Percentiles rank a stretch among this genome's conserved stretches.
Conservation (phyloP, 1,140 invertebrate species). For the Zeugodacus cucurbitae region DNA sequence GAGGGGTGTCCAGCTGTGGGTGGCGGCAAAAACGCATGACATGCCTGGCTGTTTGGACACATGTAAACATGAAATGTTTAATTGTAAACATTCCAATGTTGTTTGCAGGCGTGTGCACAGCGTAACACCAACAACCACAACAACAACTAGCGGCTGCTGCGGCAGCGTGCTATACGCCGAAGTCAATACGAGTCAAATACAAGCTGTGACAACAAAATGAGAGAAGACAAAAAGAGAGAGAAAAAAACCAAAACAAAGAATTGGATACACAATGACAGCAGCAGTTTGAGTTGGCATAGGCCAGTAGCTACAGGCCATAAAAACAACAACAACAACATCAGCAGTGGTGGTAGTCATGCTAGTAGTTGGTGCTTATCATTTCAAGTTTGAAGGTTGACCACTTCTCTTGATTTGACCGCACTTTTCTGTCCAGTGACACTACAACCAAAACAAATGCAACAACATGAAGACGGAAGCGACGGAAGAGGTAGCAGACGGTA, state of each 20-base stretch:
- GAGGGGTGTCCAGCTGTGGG: slow-evolving; percentile 8
- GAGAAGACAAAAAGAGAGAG: neutral
- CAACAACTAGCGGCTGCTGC: neutral
- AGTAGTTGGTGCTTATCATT: slow-evolving; percentile 20
- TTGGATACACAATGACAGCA: slow-evolving; percentile 27
- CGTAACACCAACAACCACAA: neutral
- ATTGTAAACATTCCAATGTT: slow-evolving; percentile 34
- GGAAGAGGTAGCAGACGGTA: neutral
- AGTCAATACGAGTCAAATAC: slow-evolving; percentile 24
- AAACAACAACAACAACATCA: neutral
- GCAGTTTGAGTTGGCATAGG: neutral
- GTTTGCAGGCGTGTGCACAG: neutral
- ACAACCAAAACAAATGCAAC: neutral
- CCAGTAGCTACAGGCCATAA: neutral
- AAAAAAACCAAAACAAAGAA: neutral
- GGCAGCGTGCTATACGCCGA: neutral
- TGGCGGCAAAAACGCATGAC: slow-evolving; percentile 1
- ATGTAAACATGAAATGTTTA: slow-evolving; percentile 37
- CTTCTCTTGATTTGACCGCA: slow-evolving; percentile 29
- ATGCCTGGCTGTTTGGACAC: neutral
- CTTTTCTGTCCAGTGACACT: slow-evolving; percentile 22
- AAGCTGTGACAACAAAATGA: slow-evolving; percentile 2
- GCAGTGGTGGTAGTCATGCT: neutral
- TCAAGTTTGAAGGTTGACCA: slow-evolving; percentile 34
- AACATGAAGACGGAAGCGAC: neutral